Evolutionary conservation across 2,888 invertebrate species (phyloP), one percentile per base, ranked within the genome.

Genomic region (Catocala nupta): DNA sequence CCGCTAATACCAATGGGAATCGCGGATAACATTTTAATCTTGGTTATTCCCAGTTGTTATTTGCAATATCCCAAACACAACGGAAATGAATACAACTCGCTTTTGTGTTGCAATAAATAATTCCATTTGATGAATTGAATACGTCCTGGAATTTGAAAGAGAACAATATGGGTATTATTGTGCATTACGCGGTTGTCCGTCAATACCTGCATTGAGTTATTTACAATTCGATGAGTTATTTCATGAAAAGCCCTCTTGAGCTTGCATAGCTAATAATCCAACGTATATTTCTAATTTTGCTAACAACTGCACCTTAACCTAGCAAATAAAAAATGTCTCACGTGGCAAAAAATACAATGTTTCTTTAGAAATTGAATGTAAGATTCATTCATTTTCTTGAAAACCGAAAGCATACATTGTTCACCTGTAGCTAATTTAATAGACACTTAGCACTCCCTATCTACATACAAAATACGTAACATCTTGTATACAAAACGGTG

Each of bases 11-110:
- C 71, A 59, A 47, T 59, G 78, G 75, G 77, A 73, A 71, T 65
- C 50, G 55, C 43, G 65, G 55, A 67, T 71, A 77, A 71, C 77
- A 75, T 73, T 77, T 77, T 75, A 77, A 77, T 77, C 73, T 75
- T 66, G 62, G 65, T 59, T 78, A 77, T 74, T 78, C 70, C 74
- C 76, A 11, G 49, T 70, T 72, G 73, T 67, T 75, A 73, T 76
- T 69, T 65, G 65, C 56, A 64, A 68, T 62, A 60, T 65, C 54
- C 55, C 53, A 68, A 55, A 55, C 63, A 55, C 63, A 70, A 67
- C 69, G 67, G 63, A 78, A 77, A 74, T 73, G 61, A 73, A 74
- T 71, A 70, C 65, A 65, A 49, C 62, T 42, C 55, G 58, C 62
- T 63, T 71, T 71, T 73, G 69, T 71, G 59, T 56, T 58, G 53